Percentiles rank a stretch among this genome's conserved stretches.
These are phyloP conservation scores for Ennomos quercinarius DNA, from an alignment of 2,888 invertebrate genomes.

Conservation along the genomic window DNA sequence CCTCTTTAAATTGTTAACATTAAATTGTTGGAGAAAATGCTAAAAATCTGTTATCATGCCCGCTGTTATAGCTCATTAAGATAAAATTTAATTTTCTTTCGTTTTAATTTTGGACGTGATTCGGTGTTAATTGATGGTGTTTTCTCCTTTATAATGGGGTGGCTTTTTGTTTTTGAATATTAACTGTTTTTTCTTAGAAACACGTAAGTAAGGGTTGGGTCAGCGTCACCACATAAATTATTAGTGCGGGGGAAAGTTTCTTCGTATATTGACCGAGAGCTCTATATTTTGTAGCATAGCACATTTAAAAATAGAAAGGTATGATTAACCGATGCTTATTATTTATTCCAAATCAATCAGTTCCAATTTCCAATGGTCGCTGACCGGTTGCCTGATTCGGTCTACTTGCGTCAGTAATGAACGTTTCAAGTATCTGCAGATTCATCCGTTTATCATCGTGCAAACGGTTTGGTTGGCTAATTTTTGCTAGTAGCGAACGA, in stretches of 20 bases:
- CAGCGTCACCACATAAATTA: too few relatives aligned
- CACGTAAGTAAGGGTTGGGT: too few relatives aligned
- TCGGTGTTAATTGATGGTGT: conserved; percentile 44
- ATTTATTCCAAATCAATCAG: conserved; percentile 26
- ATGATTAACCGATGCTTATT: conserved; percentile 5
- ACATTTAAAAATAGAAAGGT: too few relatives aligned
- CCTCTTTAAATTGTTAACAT: conserved; percentile 77
- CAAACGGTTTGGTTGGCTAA: too few relatives aligned
- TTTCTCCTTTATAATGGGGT: conserved; percentile 23
- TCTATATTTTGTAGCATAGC: too few relatives aligned
- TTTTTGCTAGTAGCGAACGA: too few relatives aligned
- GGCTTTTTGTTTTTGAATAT: conserved; percentile 8
- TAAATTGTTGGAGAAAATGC: conserved; percentile 69
- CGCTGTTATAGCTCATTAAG: conserved; percentile 73
- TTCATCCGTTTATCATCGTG: too few relatives aligned
- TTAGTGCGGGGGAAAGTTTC: too few relatives aligned
- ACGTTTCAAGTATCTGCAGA: conserved; percentile 11
- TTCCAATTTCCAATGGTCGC: conserved; percentile 17
- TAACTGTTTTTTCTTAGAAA: neutral
- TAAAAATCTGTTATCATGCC: conserved; percentile 75
- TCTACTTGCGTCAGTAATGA: conserved; percentile 27
- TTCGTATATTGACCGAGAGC: too few relatives aligned
- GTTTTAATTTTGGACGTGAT: conserved; percentile 53
- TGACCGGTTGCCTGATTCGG: conserved; percentile 25
- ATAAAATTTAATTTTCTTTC: conserved; percentile 62